phyloP scores from a whole-genome alignment of 2,888 invertebrate genomes.

The Spodoptera littoralis region DNA sequence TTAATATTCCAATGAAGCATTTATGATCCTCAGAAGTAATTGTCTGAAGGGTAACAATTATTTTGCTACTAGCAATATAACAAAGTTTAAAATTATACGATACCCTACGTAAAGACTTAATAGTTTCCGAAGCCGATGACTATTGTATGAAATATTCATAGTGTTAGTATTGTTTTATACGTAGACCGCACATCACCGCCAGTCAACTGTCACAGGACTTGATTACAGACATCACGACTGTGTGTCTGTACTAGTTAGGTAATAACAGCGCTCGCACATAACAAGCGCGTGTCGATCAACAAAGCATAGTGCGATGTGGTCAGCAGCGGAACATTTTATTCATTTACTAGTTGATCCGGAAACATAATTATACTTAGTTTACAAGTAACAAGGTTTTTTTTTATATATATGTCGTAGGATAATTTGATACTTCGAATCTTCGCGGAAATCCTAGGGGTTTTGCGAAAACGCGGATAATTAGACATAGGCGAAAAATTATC shows the following conservation, averaged over 20 bases:
- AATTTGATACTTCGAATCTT: too few relatives aligned
- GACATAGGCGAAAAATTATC: too few relatives aligned
- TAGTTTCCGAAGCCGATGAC: conserved; percentile 5
- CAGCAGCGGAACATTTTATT: not conserved
- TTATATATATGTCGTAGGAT: too few relatives aligned
- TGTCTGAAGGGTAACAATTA: conserved; percentile 12
- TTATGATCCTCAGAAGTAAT: conserved; percentile 8
- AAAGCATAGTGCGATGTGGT: not conserved
- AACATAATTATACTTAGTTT: too few relatives aligned
- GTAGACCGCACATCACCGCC: conserved; percentile 6
- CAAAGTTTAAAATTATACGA: conserved; percentile 27
- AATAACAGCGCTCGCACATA: not conserved
- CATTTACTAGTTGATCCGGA: too few relatives aligned
- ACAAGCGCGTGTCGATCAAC: conserved; percentile 17
- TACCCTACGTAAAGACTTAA: not conserved
- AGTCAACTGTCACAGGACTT: conserved; percentile 2
- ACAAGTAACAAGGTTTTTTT: too few relatives aligned
- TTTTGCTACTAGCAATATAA: conserved; percentile 17
- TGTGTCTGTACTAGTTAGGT: conserved; percentile 1
- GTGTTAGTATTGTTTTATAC: conserved; percentile 6
- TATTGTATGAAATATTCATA: conserved; percentile 21
- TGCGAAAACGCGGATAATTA: too few relatives aligned
- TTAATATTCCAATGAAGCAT: conserved; percentile 12
- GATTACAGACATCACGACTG: conserved; percentile 9
- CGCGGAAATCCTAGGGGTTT: too few relatives aligned